Conservation (phyloP, 2,888 invertebrate species). For the Nymphalis polychloros region DNA sequence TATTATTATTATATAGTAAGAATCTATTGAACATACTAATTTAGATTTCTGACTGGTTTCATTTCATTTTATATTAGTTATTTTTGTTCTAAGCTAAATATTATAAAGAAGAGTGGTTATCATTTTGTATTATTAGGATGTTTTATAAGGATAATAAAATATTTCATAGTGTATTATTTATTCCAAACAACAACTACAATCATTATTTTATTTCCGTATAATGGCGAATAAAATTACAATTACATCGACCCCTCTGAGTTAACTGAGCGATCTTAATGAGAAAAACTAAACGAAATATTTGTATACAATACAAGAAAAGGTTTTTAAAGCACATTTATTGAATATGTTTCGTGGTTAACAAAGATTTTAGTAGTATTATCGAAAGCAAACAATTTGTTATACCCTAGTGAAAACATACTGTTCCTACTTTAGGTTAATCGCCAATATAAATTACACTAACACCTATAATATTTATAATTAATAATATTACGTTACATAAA, state of each 20-base stretch:
- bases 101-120: not conserved
- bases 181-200: slow-evolving; percentile 56
- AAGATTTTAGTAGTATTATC: slow-evolving; percentile 29
- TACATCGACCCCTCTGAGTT: slow-evolving; percentile 35
- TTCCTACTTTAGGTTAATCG: slow-evolving; percentile 42
- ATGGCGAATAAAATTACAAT: slow-evolving; percentile 43
- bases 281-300: slow-evolving; percentile 25
- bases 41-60: too few relatives aligned
- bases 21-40: too few relatives aligned
- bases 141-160: slow-evolving; percentile 24
- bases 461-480: slow-evolving; percentile 54
- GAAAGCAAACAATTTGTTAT: slow-evolving; percentile 28
- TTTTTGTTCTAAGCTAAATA: too few relatives aligned
- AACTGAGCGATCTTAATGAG: slow-evolving; percentile 34
- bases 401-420: slow-evolving; percentile 31
- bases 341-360: slow-evolving; percentile 13
- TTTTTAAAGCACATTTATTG: slow-evolving; percentile 35
- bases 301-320: slow-evolving; percentile 32
- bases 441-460: slow-evolving; percentile 66
- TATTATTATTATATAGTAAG: too few relatives aligned
- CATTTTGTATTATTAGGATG: not conserved
- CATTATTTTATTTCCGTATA: slow-evolving; percentile 46
- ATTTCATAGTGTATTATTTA: slow-evolving; percentile 48
- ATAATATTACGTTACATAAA: slow-evolving; percentile 59
- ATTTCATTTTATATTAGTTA: too few relatives aligned